These are phyloP conservation scores for Eudemis profundana DNA, from an alignment of 2,888 invertebrate genomes.

Conservation along the genomic window DNA sequence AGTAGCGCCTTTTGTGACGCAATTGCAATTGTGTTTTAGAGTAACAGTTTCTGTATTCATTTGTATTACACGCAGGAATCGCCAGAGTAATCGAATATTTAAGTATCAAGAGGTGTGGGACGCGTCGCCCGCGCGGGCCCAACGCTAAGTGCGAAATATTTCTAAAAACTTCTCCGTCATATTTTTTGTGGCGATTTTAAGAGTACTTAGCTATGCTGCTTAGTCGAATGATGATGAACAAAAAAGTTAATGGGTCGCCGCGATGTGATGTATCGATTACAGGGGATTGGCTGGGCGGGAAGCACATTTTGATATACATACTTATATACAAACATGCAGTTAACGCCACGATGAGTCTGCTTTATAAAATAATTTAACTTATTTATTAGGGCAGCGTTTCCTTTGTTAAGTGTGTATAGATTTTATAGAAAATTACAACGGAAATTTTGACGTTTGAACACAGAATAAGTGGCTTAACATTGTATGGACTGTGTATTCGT, in stretches of 20 bases:
- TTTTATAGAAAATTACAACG: background rate
- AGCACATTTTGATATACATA: slow-evolving; percentile 27
- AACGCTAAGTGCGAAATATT: slow-evolving; percentile 62
- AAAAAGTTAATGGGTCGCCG: slow-evolving; percentile 58
- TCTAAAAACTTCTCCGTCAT: slow-evolving; percentile 46
- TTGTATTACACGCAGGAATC: no score
- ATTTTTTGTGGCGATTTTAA: slow-evolving; percentile 50
- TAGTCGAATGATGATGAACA: slow-evolving; percentile 52
- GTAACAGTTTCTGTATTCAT: no score
- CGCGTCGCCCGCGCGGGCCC: slow-evolving; percentile 45
- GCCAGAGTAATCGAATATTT: no score
- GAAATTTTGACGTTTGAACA: background rate
- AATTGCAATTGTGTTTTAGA: slow-evolving; percentile 20
- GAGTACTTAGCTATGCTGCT: slow-evolving; percentile 53
- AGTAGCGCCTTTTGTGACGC: slow-evolving; percentile 11
- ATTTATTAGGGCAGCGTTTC: background rate
- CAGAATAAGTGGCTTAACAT: background rate
- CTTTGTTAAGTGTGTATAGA: background rate
- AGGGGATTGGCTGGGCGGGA: slow-evolving; percentile 44
- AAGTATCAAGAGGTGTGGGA: slow-evolving; percentile 51
- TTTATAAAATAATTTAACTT: slow-evolving; percentile 15
- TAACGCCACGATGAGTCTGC: slow-evolving; percentile 29
- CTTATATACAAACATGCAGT: slow-evolving; percentile 38
- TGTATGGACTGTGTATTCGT: background rate
- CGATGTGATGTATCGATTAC: slow-evolving; percentile 58